Evolutionary conservation across 2,888 invertebrate genomes (phyloP).

Genomic region (Hartigia nigra): DNA sequence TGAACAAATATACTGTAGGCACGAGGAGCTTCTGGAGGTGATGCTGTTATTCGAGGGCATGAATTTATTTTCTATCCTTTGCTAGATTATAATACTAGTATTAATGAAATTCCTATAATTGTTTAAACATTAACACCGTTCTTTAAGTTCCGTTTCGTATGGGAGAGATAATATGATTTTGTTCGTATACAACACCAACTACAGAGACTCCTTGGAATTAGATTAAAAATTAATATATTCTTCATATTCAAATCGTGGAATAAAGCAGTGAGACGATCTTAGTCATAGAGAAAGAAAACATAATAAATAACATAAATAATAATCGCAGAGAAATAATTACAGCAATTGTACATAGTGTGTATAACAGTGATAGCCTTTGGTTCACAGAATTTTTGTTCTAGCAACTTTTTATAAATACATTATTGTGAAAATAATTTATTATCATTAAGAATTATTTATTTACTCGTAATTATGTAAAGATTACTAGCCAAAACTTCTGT

Average conservation of each 20-base stretch:
- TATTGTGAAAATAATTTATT: slow-evolving; percentile 55
- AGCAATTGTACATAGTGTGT: slow-evolving; percentile 58
- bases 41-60: slow-evolving; percentile 2
- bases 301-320: neutral
- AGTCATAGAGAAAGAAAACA: slow-evolving; percentile 7
- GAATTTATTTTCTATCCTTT: neutral
- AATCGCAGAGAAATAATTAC: slow-evolving; percentile 27
- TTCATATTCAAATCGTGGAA: slow-evolving; percentile 30
- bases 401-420: slow-evolving; percentile 50
- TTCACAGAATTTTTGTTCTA: slow-evolving; percentile 33
- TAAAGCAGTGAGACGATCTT: slow-evolving; percentile 11
- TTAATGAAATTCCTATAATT: slow-evolving; percentile 7
- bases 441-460: slow-evolving; percentile 45
- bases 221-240: slow-evolving; percentile 42
- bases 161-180: neutral
- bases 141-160: neutral
- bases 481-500: slow-evolving; percentile 59
- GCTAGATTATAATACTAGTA: neutral
- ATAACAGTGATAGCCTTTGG: slow-evolving; percentile 46
- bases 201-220: slow-evolving; percentile 30
- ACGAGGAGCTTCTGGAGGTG: slow-evolving; percentile 31
- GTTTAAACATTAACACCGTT: neutral
- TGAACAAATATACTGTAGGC: slow-evolving; percentile 28
- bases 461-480: slow-evolving; percentile 46
- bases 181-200: slow-evolving; percentile 22